Evolutionary conservation across 2,797 vertebrate species (phyloP), one percentile per base, ranked within the genome.

Genomic region (Loriculus beryllinus): DNA sequence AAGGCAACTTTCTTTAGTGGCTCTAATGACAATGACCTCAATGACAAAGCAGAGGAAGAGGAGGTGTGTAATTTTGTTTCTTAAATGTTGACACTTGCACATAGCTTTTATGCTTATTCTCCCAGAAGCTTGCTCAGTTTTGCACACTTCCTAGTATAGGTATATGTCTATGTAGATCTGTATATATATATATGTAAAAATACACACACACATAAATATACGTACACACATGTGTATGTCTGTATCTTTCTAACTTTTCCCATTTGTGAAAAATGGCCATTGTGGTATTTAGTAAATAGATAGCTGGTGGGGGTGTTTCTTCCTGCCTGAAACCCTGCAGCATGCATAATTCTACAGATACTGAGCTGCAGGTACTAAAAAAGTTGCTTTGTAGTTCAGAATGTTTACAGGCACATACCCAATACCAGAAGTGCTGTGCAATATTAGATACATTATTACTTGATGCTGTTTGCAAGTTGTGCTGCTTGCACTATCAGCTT

Each of bases 1-100:
- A 97, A 98, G 93, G 97, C 97, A 48, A 96, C 98, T 51, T 64
- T 95, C 83, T 96, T 94, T 97, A 97, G 77, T 95, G 95, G 88
- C 96, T 90, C 86, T 85, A 96, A 40, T 95, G 96, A 97, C 94
- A 95, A 51, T 97, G 97, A 97, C 91, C 93, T 88, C 88, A 98
- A 95, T 97, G 97, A 97, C 93, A 94, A 96, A 97, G 90, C 98
- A 98, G 98, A 98, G 97, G 98, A 98, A 89, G 98, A 98, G 95
- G 98, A 99, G 97, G 97, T 98, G 98, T 99, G 98, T 93, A 98
- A 98, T 93, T 98, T 98, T 40, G 97, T 98, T 69, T 97, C 98
- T 77, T 98, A 97, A 97, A 87, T 84, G 74, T 82, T 93, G 75
- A 62, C 79, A 87, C 70, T 91, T 77, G 74, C 88, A 63, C 57